phyloP scores from a whole-genome alignment of 2,888 invertebrate genomes.

The Sericinus montela region DNA sequence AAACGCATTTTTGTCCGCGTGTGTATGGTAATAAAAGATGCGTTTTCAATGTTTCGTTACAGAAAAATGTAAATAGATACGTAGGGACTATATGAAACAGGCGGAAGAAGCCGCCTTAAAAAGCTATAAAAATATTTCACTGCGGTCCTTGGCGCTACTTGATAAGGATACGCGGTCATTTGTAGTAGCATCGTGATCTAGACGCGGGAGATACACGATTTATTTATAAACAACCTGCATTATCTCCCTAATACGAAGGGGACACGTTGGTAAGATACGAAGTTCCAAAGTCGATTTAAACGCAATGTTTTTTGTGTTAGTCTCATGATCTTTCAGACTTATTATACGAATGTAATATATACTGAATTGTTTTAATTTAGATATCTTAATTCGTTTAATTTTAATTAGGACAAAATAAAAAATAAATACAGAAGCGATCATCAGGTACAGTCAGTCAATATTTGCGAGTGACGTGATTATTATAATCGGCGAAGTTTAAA shows the following conservation, averaged over 20 bases:
- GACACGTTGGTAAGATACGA: conserved; percentile 57
- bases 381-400: conserved; percentile 2
- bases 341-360: conserved; percentile 6
- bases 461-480: conserved; percentile 45
- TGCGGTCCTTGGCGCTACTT: conserved; percentile 63
- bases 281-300: conserved; percentile 27
- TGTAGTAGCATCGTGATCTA: conserved; percentile 60
- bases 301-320: conserved; percentile 36
- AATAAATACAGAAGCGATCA: conserved; percentile 40
- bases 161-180: conserved; percentile 73
- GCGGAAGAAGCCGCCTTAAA: conserved; percentile 64
- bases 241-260: conserved; percentile 42
- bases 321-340: conserved; percentile 25
- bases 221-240: conserved; percentile 47
- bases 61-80: conserved; percentile 62
- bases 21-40: conserved; percentile 41
- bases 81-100: conserved; percentile 43
- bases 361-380: not conserved
- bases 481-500: conserved; percentile 45
- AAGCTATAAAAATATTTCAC: conserved; percentile 72
- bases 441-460: conserved; percentile 35
- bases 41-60: conserved; percentile 45
- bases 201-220: conserved; percentile 47
- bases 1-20: conserved; percentile 34
- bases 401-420: conserved; percentile 23